Base-by-base conservation (phyloP, 37 sponge, comb jelly and placozoan species). In the Agelas oroides region DNA sequence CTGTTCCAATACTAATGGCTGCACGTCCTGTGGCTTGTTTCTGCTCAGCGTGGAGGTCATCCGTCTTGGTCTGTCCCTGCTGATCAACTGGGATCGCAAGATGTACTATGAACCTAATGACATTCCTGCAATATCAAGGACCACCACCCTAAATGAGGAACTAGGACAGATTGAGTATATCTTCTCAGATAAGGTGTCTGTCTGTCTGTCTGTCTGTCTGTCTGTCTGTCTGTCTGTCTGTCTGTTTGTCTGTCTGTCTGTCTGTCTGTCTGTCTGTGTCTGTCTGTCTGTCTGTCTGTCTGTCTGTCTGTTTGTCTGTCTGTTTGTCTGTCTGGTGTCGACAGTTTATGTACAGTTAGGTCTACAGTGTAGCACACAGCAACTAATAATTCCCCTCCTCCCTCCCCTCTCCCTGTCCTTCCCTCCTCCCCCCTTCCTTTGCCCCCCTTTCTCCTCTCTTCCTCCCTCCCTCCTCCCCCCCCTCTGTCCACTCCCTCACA, bases 81-180 rank as follows among this genome's bases (percentile, higher is more conserved):
- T 96, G 28, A 96, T 98, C 75, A 94, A 94, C 84, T 94, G 95
- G 95, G 99, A 98, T 70, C 33, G 63, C 23, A 86, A 90, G 71
- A 94, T 98, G 97, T 98, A 98, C 77, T 90, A 96, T 73, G 80
- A 88, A 54, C 76, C 80, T 32, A 74, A 89, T 16, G 94, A 96
- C 52, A 79, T 94, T 3, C 89, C 96, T 54, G 92, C 98, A 30
- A 41, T 88, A 11, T 94, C 98, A 19, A 70, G 93, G 16, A 96
- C 96, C 55, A 98, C 98, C 32, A 89, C 98, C 16, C 88, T 98
- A n/a, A 96, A 96, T 68, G 98, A 98, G 37, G 98, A 98, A 70
- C 91, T 98, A 33, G 98, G 98, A 20, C 97, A 98, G 74, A 96
- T 98, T 58, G 93, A 98, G 76, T 98, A 98, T 84, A 89, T 98